A percentile compares a stretch with the other conserved stretches of the same genome.
Conservation (phyloP, 2,113 vertebrate species). For the Salvator merianae region DNA sequence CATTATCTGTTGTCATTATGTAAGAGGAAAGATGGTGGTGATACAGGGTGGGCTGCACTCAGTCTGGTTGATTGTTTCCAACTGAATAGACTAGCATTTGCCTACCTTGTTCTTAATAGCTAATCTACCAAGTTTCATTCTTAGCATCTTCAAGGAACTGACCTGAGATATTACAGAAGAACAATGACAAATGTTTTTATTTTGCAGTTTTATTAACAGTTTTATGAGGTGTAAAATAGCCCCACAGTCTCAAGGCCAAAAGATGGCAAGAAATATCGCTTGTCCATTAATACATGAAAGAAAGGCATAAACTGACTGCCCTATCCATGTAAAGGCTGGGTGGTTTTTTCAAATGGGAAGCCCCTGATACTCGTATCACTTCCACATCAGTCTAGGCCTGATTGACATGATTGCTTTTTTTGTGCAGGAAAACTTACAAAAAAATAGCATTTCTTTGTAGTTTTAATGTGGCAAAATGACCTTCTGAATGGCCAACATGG, state of each 20-base stretch:
- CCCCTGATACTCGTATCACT: neutral
- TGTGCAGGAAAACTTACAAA: neutral
- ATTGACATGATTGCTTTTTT: neutral
- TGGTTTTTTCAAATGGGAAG: neutral
- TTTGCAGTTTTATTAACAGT: neutral
- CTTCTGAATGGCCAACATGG: neutral
- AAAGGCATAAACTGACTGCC: neutral
- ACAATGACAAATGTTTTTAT: neutral
- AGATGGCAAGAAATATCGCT: neutral
- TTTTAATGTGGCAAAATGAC: neutral
- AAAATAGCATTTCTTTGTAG: neutral
- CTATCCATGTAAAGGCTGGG: neutral
- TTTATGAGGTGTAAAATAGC: conserved; percentile 17
- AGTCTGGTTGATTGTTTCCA: neutral
- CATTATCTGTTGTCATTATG: neutral
- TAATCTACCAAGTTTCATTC: neutral
- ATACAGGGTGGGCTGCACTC: neutral
- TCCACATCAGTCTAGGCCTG: no score
- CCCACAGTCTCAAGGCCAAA: neutral
- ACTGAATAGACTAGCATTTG: neutral
- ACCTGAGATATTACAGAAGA: neutral
- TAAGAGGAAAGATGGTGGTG: neutral
- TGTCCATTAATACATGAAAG: neutral
- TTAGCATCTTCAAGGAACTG: neutral
- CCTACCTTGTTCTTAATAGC: neutral